Base-by-base conservation (phyloP, 2,113 vertebrate genomes). In the Ageneiosus marmoratus region DNA sequence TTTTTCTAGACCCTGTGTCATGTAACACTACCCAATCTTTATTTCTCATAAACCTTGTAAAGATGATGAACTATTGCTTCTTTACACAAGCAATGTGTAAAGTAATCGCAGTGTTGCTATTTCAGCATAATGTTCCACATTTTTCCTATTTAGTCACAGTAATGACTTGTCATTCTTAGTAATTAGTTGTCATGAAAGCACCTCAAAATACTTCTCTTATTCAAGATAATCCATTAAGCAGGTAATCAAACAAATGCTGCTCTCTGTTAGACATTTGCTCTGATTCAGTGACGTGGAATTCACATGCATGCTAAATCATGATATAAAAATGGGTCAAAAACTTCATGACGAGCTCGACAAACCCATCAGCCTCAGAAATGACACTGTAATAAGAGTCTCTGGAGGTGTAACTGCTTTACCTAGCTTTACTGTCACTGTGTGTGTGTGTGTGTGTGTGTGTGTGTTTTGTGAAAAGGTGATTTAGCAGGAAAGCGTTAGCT, bases 361-460 rank as follows among this genome's bases (percentile, higher is more conserved):
- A 70, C 56, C 50, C 34, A n/a, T 34, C 51, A 63, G 62, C 11
- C 18, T 46, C 46, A 75, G 50, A 85, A 58, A 50, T 53, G 16
- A 56, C 48, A 67, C 37, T 1, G 16, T 75, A 60, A 76, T 83
- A 46, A 80, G 76, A 27, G 44, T 56, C 50, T 77, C 60, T 37
- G 70, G 53, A 77, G 69, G n/a, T 74, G 51, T 51, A 27, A 84
- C 41, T 72, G 34, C 73, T 55, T 46, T 60, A 79, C 44, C 12
- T 37, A 63, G 73, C 51, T 16, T 24, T 37, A 65, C 12, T 10
- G 1, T 53, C 20, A 32, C 24, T n/a, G 37, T 41, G 37, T 41
- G 37, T 41, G 37, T 41, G 37, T 62, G 27, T n/a, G 32, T 15
- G 67, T 41, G 34, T 75, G 27, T 75, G 50, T 44, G 46, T 60